These are phyloP conservation scores for Procambarus clarkii DNA, from an alignment of 1,140 invertebrate genomes.

Conservation along the genomic window DNA sequence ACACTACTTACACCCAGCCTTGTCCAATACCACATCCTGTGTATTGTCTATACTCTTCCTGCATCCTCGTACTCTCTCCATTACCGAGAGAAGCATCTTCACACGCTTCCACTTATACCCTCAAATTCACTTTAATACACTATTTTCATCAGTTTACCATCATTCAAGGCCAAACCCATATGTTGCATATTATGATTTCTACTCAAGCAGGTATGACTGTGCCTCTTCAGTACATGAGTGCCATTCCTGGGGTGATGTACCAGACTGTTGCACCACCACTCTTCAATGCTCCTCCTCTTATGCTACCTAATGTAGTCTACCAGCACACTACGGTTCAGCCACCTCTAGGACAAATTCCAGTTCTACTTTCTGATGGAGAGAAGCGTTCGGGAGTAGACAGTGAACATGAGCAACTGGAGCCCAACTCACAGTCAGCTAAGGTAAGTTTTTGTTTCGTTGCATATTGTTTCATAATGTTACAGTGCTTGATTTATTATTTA, in stretches of 20 bases:
- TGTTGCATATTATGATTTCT: background rate
- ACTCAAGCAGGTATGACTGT: slow-evolving; percentile 63
- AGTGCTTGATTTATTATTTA: background rate
- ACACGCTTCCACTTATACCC: too few relatives aligned
- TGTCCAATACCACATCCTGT: too few relatives aligned
- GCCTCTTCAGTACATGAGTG: slow-evolving; percentile 78
- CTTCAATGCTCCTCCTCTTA: slow-evolving; percentile 76
- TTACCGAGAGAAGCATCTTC: too few relatives aligned
- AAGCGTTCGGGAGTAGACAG: slow-evolving; percentile 51
- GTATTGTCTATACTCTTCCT: too few relatives aligned
- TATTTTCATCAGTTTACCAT: too few relatives aligned
- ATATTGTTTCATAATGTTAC: background rate
- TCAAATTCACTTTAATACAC: too few relatives aligned
- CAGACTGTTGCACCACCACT: slow-evolving; percentile 75
- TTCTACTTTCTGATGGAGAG: slow-evolving; percentile 39
- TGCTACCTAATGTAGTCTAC: slow-evolving; percentile 77
- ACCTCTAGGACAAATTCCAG: slow-evolving; percentile 22
- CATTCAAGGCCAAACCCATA: too few relatives aligned
- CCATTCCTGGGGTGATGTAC: slow-evolving; percentile 78
- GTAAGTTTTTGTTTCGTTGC: background rate
- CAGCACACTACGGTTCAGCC: slow-evolving; percentile 67
- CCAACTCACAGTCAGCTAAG: slow-evolving; percentile 13
- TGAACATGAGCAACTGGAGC: slow-evolving; percentile 51
- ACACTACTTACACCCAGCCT: too few relatives aligned
- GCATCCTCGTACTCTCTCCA: too few relatives aligned